Evolutionary conservation across 2,113 vertebrate species (phyloP).

Genomic region (Xiphophorus couchianus): DNA sequence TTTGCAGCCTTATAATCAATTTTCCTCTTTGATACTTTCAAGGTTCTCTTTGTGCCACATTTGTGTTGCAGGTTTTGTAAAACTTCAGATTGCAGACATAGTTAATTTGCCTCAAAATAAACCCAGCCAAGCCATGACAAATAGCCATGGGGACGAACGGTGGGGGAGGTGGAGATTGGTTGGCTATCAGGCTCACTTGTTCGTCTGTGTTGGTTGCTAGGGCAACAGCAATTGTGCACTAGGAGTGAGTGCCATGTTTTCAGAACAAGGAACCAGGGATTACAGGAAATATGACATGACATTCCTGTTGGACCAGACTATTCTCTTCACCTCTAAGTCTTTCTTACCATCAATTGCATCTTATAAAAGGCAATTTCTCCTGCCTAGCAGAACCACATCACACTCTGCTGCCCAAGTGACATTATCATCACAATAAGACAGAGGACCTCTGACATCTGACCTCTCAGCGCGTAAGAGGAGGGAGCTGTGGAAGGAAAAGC

Average conservation of each 20-base stretch:
- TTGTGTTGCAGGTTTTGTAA: slow-evolving; percentile 70
- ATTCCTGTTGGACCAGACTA: slow-evolving; percentile 71
- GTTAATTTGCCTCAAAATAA: slow-evolving; percentile 86
- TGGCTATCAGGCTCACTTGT: slow-evolving; percentile 77
- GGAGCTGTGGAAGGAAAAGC: slow-evolving; percentile 49
- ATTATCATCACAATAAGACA: slow-evolving; percentile 87
- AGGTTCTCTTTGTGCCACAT: slow-evolving; percentile 61
- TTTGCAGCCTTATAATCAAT: slow-evolving; percentile 38
- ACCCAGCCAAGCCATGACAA: slow-evolving; percentile 84
- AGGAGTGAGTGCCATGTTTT: slow-evolving; percentile 75
- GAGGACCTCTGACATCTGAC: slow-evolving; percentile 83
- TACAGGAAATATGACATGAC: slow-evolving; percentile 86
- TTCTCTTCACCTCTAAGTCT: slow-evolving; percentile 30
- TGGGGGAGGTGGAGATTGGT: slow-evolving; percentile 71
- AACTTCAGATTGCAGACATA: slow-evolving; percentile 83
- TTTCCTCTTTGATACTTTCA: slow-evolving; percentile 40
- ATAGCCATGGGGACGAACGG: slow-evolving; percentile 76
- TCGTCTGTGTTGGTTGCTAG: slow-evolving; percentile 78
- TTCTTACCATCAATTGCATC: slow-evolving; percentile 41
- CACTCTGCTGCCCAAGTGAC: slow-evolving; percentile 74
- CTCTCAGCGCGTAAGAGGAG: slow-evolving; percentile 71
- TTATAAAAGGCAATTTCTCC: slow-evolving; percentile 54
- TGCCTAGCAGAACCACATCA: slow-evolving; percentile 48
- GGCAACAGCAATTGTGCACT: slow-evolving; percentile 73
- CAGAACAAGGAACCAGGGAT: slow-evolving; percentile 79